Evolutionary conservation across 2,113 vertebrate genomes (phyloP), one percentile per base, ranked within the genome.

Genomic region (Vombatus ursinus): DNA sequence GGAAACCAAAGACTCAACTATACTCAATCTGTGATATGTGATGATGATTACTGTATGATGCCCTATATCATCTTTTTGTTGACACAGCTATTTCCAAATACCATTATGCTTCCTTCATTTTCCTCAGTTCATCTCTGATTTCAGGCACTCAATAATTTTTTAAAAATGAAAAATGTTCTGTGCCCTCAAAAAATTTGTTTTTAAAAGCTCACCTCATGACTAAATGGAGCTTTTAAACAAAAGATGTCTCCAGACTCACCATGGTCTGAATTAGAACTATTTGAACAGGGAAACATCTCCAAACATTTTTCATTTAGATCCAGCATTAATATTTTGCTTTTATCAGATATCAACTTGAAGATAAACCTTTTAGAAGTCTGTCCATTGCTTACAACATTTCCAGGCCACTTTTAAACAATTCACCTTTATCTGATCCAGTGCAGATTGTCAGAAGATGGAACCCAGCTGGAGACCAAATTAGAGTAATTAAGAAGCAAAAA

Each of bases 401-500:
- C 53, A 90, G 91, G 93, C 95, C 68, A 96, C 90, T 97, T 97
- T 98, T 97, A 97, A 97, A 98, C 93, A 97, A 44, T 97, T 94
- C 47, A 31, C 37, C 57, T 96, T 96, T 98, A 98, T 98, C 98
- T 98, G 97, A 98, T 97, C 89, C 93, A 98, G 91, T 93, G 51
- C 97, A 97, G 96, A 98, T 96, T 96, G 95, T 97, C 90, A 93
- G 90, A 93, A 68, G 97, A 98, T 94, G 92, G 94, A 94, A 89
- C 94, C 84, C 95, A 98, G 97, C 97, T 98, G 97, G 97, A 97
- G 49, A 95, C 47, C 95, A 98, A 96, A 96, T 51, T 94, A 90
- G 91, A 97, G 96, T 94, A 97, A 96, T 95, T 96, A 97, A 92
- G 49, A 96, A 95, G 92, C 92, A 96, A 92, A 97, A 98, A 91